Conservation (phyloP, 2,113 vertebrate species). For the Myotis lucifugus region DNA sequence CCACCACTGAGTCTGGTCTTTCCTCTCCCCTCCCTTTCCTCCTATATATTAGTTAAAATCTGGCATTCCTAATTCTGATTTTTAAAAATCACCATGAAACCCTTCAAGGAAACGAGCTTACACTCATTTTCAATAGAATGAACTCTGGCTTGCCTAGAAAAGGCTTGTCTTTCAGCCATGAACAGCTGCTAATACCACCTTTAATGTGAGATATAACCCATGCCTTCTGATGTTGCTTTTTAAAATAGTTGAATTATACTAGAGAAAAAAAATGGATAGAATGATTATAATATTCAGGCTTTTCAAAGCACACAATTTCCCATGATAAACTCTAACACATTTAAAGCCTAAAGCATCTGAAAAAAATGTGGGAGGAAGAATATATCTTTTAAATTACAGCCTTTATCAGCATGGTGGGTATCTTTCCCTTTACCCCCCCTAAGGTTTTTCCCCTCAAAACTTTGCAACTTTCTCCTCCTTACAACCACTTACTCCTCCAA, state of each 20-base stretch:
- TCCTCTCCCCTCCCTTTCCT: background rate
- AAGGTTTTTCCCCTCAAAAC: slow-evolving; percentile 4
- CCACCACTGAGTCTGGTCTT: background rate
- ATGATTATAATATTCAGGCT: slow-evolving; percentile 25
- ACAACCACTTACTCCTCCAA: background rate
- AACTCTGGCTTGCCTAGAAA: background rate
- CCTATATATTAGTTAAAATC: background rate
- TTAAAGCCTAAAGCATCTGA: slow-evolving; percentile 22
- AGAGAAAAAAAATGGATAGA: background rate
- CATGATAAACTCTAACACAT: background rate
- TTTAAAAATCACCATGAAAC: slow-evolving; percentile 14
- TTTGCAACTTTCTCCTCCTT: background rate
- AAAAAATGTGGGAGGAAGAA: background rate
- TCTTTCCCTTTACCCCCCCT: background rate
- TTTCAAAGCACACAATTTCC: slow-evolving; percentile 41
- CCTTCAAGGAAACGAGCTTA: background rate
- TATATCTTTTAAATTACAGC: background rate
- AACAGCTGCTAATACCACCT: background rate
- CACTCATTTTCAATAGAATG: background rate
- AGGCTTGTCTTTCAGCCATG: background rate
- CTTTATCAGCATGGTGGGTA: background rate
- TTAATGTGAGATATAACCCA: background rate
- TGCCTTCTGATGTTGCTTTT: background rate
- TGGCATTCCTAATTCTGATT: background rate
- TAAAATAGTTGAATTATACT: background rate